Evolutionary conservation across 2,888 invertebrate genomes (phyloP).

Genomic region (Brachycybe producta): DNA sequence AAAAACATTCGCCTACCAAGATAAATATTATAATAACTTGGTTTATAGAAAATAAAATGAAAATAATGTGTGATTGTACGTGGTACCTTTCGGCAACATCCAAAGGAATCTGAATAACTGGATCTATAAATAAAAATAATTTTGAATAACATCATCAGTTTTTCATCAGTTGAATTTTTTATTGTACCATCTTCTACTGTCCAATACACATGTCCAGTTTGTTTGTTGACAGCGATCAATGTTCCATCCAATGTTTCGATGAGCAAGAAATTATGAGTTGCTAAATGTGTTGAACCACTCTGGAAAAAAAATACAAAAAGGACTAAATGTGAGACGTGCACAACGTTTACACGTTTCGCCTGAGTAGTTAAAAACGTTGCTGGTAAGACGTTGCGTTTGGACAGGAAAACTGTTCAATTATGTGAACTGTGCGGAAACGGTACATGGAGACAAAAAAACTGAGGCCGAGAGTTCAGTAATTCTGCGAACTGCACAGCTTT

Average conservation of each 20-base stretch:
- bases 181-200: slow-evolving; percentile 59
- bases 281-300: no score
- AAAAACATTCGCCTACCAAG: neutral
- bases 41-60: neutral
- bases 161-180: neutral
- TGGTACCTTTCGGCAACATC: slow-evolving; percentile 41
- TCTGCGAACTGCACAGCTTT: no score
- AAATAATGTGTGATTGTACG: neutral
- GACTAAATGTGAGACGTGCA: no score
- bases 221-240: slow-evolving; percentile 74
- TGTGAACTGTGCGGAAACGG: no score
- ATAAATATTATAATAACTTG: neutral
- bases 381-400: no score
- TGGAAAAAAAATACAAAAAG: no score
- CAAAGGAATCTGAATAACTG: slow-evolving; percentile 71
- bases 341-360: no score
- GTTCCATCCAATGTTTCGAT: slow-evolving; percentile 72
- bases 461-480: no score
- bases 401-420: no score
- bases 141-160: neutral
- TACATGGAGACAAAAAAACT: no score
- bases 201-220: slow-evolving; percentile 77
- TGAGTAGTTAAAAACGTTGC: no score
- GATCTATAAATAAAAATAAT: slow-evolving; percentile 49
- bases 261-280: no score